phyloP scores from a whole-genome alignment of 1,140 invertebrate species.

The Luehdorfia chinensis region DNA sequence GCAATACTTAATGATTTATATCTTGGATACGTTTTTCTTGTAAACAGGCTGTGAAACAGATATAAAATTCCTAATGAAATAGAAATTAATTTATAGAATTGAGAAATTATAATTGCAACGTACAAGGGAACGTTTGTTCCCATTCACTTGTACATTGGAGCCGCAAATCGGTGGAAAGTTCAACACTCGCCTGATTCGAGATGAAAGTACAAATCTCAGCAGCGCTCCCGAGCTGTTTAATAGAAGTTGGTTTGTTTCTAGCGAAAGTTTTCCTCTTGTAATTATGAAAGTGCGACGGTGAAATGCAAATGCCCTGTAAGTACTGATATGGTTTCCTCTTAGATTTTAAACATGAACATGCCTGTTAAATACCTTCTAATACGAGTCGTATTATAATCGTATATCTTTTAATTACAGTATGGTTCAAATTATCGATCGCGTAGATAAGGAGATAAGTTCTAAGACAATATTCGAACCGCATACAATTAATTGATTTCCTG shows the following conservation, averaged over 20 bases:
- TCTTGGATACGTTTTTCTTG: too few relatives aligned
- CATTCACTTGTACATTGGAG: constrained; percentile 3
- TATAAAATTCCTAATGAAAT: not conserved
- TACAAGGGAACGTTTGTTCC: constrained; percentile 2
- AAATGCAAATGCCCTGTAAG: constrained; percentile 10
- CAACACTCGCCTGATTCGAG: constrained; percentile 6
- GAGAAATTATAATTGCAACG: not conserved
- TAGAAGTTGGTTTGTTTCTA: constrained; percentile 6
- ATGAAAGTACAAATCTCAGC: constrained; percentile 11
- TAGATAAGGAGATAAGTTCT: too few relatives aligned
- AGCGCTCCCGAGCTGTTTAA: not conserved
- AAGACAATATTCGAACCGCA: too few relatives aligned
- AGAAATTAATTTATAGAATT: not conserved
- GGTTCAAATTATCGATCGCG: too few relatives aligned
- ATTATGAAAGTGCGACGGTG: constrained; percentile 11
- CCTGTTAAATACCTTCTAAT: not conserved
- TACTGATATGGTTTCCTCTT: constrained; percentile 2
- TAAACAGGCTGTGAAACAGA: too few relatives aligned
- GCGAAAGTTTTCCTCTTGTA: constrained; percentile 15
- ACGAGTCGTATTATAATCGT: too few relatives aligned
- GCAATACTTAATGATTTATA: too few relatives aligned
- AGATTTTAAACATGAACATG: not conserved
- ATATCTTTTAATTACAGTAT: too few relatives aligned
- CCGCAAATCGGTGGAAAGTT: constrained; percentile 9
- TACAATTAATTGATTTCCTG: too few relatives aligned